Percentiles rank a stretch among this genome's conserved stretches.
Conservation (phyloP, 2,797 vertebrate genomes). For the Fistularia tabacaria region DNA sequence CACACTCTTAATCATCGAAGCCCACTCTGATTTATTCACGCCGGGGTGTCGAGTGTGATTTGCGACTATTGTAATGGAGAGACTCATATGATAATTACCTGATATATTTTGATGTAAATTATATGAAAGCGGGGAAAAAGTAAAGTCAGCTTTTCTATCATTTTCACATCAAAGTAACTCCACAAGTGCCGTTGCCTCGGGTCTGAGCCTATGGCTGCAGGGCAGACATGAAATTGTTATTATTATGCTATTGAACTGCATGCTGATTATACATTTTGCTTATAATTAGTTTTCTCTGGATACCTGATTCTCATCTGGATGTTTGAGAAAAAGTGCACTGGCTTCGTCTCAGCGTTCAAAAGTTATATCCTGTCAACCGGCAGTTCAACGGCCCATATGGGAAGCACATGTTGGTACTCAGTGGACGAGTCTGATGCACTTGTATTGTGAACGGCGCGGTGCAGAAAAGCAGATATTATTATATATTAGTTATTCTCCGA, state of each 20-base stretch:
- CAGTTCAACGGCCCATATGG: conserved; percentile 37
- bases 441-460: not conserved
- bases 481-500: not conserved
- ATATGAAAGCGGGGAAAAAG: conserved; percentile 46
- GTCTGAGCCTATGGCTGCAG: conserved; percentile 68
- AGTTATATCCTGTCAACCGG: conserved; percentile 35
- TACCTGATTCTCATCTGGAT: conserved; percentile 45
- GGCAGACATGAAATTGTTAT: conserved; percentile 78
- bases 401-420: conserved; percentile 37
- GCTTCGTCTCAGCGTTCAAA: conserved; percentile 31
- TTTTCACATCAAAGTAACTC: conserved; percentile 77
- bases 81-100: conserved; percentile 65
- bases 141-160: conserved; percentile 71
- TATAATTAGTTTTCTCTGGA: conserved; percentile 67
- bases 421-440: conserved; percentile 11
- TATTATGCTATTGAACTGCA: conserved; percentile 74
- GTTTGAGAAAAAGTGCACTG: conserved; percentile 32
- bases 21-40: conserved; percentile 45
- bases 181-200: conserved; percentile 66
- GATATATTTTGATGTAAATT: conserved; percentile 60
- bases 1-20: conserved; percentile 44
- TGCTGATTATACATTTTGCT: conserved; percentile 70
- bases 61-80: conserved; percentile 50
- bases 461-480: too few relatives aligned
- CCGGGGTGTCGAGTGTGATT: conserved; percentile 44